phyloP scores from a whole-genome alignment of 2,113 vertebrate species.

The Cavia aperea region DNA sequence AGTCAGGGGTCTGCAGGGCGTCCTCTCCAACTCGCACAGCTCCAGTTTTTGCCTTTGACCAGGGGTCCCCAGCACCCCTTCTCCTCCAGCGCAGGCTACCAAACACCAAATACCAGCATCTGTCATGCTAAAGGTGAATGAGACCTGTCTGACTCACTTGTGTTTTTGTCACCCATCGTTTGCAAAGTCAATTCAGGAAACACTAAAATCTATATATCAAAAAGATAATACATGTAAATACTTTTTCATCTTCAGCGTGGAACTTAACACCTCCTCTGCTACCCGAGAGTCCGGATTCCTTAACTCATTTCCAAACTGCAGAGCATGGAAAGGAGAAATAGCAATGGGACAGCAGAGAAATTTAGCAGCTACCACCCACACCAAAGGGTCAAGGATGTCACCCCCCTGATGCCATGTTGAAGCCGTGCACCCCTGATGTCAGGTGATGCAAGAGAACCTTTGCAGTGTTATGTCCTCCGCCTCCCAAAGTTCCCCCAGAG shows the following conservation, averaged over 20 bases:
- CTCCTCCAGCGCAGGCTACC: neutral
- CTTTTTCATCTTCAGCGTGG: fast-evolving
- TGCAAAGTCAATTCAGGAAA: neutral
- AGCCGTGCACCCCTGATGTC: fast-evolving
- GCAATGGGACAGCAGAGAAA: fast-evolving
- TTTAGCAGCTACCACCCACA: too few relatives aligned
- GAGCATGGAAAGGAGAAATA: neutral
- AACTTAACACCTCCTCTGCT: neutral
- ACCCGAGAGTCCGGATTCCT: too few relatives aligned
- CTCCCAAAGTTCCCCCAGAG: neutral
- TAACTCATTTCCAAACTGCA: neutral
- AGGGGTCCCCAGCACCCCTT: fast-evolving
- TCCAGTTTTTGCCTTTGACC: neutral
- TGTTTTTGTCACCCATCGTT: neutral
- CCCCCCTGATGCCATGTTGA: fast-evolving
- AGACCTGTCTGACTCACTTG: neutral
- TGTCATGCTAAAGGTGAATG: fast-evolving
- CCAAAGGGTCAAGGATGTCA: neutral
- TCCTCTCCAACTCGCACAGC: fast-evolving
- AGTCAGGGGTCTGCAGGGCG: neutral
- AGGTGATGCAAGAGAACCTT: neutral
- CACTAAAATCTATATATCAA: neutral
- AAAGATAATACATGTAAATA: neutral
- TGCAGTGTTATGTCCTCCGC: too few relatives aligned
- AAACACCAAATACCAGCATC: neutral